These are phyloP conservation scores for Hemistola chrysoprasaria DNA, from an alignment of 2,888 invertebrate genomes.

Conservation along the genomic window DNA sequence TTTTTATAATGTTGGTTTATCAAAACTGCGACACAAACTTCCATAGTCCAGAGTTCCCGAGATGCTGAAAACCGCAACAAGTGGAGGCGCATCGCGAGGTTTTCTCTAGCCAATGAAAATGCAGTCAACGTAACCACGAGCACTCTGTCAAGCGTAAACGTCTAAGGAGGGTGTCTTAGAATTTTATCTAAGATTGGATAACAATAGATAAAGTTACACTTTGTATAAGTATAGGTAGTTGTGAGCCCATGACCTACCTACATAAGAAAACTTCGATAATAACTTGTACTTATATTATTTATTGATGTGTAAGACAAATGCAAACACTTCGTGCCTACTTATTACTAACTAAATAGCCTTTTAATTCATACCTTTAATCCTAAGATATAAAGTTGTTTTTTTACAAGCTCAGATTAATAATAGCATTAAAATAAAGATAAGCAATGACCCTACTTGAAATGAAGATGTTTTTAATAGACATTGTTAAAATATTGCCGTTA, in stretches of 20 bases:
- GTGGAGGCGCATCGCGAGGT: too few relatives aligned
- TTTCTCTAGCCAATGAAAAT: too few relatives aligned
- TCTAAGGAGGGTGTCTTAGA: too few relatives aligned
- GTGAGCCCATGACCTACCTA: conserved; percentile 37
- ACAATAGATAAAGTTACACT: too few relatives aligned
- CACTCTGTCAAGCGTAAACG: too few relatives aligned
- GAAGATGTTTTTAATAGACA: conserved; percentile 18
- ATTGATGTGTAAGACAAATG: conserved; percentile 3
- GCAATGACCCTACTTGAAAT: conserved; percentile 8
- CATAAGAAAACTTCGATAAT: conserved; percentile 29
- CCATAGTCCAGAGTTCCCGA: too few relatives aligned
- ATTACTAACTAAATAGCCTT: neutral
- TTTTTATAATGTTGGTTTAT: too few relatives aligned
- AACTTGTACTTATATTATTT: conserved; percentile 2
- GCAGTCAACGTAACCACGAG: too few relatives aligned
- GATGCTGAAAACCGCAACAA: too few relatives aligned
- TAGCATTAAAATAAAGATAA: neutral
- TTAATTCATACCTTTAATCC: neutral
- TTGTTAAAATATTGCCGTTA: conserved; percentile 13
- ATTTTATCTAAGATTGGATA: too few relatives aligned
- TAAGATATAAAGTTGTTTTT: conserved; percentile 1
- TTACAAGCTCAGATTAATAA: neutral
- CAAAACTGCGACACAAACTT: too few relatives aligned
- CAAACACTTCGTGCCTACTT: conserved; percentile 6
- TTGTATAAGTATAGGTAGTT: too few relatives aligned